These are phyloP conservation scores for Pomatorhinus ruficollis DNA, from an alignment of 2,113 vertebrate species.

Conservation along the genomic window DNA sequence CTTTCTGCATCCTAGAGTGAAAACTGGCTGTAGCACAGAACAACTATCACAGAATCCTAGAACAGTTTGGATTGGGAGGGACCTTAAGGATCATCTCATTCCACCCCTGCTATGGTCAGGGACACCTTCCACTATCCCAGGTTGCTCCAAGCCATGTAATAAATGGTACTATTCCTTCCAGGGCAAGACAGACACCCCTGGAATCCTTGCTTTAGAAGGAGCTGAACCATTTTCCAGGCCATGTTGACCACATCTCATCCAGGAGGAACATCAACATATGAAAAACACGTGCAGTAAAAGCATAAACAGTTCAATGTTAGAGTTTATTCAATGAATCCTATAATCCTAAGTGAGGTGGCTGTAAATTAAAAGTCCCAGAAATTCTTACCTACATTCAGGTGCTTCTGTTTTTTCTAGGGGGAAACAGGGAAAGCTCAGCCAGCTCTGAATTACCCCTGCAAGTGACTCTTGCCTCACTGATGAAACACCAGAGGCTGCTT, in stretches of 20 bases:
- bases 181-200: background rate
- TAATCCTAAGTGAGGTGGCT: background rate
- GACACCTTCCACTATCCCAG: background rate
- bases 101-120: background rate
- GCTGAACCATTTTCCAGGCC: background rate
- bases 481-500: background rate
- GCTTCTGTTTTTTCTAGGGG: background rate
- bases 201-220: background rate
- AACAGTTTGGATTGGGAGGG: background rate
- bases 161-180: background rate
- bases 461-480: background rate
- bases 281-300: background rate
- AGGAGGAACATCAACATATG: background rate
- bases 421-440: background rate
- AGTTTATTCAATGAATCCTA: background rate
- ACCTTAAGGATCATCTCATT: background rate
- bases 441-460: background rate
- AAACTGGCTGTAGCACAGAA: background rate
- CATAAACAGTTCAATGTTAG: background rate
- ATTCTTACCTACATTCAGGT: background rate
- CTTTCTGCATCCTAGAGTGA: background rate
- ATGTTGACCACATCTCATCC: accelerated
- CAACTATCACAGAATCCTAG: background rate
- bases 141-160: background rate
- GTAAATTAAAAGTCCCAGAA: background rate